Conservation (phyloP, 2,113 vertebrate species). For the Archocentrus centrarchus region DNA sequence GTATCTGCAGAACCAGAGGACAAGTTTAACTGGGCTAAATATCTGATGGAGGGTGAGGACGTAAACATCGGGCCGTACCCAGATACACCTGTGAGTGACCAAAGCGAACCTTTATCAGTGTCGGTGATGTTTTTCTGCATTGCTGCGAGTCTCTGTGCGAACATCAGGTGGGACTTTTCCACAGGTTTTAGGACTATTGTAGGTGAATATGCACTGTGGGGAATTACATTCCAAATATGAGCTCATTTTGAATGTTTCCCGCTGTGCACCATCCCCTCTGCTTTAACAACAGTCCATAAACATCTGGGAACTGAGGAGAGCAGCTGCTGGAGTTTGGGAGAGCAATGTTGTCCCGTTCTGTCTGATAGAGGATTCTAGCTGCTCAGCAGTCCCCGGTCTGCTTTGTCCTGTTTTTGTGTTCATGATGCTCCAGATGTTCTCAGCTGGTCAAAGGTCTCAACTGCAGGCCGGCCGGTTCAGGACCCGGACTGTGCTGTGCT, state of each 20-base stretch:
- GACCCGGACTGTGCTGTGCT: background rate
- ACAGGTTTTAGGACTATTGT: background rate
- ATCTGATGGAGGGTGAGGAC: constrained; percentile 94
- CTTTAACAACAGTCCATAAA: no score
- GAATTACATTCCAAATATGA: background rate
- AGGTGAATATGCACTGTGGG: background rate
- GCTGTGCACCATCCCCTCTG: no score
- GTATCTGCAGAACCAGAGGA: constrained; percentile 85
- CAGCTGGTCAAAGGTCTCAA: background rate
- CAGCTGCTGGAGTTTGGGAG: no score
- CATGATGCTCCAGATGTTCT: no score
- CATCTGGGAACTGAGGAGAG: no score
- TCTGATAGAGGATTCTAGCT: no score
- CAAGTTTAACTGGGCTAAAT: constrained; percentile 93
- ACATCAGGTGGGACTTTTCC: background rate
- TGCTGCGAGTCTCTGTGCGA: no score
- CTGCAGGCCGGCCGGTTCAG: background rate
- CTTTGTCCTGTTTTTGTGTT: no score
- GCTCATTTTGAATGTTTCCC: background rate
- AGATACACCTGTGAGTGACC: constrained; percentile 90
- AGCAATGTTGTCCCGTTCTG: no score
- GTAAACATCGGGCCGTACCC: constrained; percentile 83
- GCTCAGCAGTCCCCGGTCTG: no score
- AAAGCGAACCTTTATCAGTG: background rate
- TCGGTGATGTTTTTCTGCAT: background rate